Evolutionary conservation across 2,888 invertebrate species (phyloP).

Genomic region (Amphipoea lucens): DNA sequence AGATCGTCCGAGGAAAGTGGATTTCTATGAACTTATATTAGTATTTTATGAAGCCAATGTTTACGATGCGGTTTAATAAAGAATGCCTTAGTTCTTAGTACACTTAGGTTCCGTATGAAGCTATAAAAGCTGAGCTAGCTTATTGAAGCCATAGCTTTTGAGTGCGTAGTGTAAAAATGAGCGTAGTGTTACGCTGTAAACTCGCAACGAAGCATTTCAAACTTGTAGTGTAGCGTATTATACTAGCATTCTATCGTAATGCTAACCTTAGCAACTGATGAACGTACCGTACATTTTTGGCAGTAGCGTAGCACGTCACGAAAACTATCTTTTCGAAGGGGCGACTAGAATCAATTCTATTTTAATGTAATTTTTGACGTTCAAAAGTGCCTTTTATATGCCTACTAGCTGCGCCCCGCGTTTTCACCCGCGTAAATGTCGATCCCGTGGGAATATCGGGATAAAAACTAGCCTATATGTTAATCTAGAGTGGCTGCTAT

Average conservation of each 20-base stretch:
- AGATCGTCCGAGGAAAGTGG: conserved; percentile 54
- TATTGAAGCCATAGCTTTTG: conserved; percentile 35
- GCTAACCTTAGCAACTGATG: neutral
- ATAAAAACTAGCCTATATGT: too few relatives aligned
- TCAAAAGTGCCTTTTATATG: too few relatives aligned
- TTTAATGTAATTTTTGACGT: too few relatives aligned
- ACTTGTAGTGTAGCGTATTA: neutral
- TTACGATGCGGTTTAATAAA: conserved; percentile 54
- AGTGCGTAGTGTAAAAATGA: conserved; percentile 4
- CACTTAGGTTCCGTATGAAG: conserved; percentile 27
- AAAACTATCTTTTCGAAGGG: too few relatives aligned
- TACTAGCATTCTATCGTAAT: too few relatives aligned
- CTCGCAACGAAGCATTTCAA: neutral
- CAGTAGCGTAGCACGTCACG: neutral
- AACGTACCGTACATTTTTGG: neutral
- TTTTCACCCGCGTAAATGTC: too few relatives aligned
- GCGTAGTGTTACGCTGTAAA: neutral
- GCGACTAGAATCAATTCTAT: too few relatives aligned
- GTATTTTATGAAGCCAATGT: conserved; percentile 57
- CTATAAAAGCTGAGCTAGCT: conserved; percentile 33
- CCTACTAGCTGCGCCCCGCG: too few relatives aligned
- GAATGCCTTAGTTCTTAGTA: conserved; percentile 38
- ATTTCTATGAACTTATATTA: conserved; percentile 58
- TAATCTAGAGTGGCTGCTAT: too few relatives aligned
- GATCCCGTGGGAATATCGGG: too few relatives aligned